Percentiles rank a stretch among this genome's conserved stretches.
phyloP scores from a whole-genome alignment of 2,888 invertebrate genomes.

The Alitta virens region DNA sequence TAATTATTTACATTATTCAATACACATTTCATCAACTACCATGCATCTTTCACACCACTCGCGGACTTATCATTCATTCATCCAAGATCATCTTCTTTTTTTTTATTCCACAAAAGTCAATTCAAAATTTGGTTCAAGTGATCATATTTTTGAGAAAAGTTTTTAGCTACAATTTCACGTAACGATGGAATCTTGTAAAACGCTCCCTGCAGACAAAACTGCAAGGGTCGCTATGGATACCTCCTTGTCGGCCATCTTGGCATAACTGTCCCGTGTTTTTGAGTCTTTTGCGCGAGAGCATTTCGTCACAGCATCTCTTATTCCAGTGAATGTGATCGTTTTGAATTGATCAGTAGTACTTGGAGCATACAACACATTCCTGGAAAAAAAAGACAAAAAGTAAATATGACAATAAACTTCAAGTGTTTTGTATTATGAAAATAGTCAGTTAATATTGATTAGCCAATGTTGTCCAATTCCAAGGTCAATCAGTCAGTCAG shows the following conservation, averaged over 20 bases:
- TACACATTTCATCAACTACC: too few species aligned
- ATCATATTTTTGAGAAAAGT: too few species aligned
- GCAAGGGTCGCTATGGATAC: slow-evolving; percentile 26
- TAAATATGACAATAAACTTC: too few species aligned
- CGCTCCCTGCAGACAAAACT: slow-evolving; percentile 20
- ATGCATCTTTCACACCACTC: too few species aligned
- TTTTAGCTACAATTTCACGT: background rate
- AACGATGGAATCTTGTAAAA: slow-evolving; percentile 13
- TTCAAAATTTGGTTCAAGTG: too few species aligned
- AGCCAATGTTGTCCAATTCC: too few species aligned
- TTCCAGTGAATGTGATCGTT: slow-evolving; percentile 22
- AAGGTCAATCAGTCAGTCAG: too few species aligned
- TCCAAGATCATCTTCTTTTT: too few species aligned
- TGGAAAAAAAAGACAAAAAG: slow-evolving; percentile 11
- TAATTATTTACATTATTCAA: too few species aligned
- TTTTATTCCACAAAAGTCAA: too few species aligned
- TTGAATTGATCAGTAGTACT: slow-evolving; percentile 20
- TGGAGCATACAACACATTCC: slow-evolving; percentile 27
- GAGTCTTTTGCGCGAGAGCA: background rate
- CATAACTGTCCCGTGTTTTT: background rate
- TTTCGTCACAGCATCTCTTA: slow-evolving; percentile 28
- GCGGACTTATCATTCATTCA: too few species aligned
- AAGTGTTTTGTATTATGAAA: background rate
- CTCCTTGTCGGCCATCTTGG: slow-evolving; percentile 15
- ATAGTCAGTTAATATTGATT: background rate